These are phyloP conservation scores for Melanotaenia nigrans DNA, from an alignment of 2,797 vertebrate species.

Conservation along the genomic window DNA sequence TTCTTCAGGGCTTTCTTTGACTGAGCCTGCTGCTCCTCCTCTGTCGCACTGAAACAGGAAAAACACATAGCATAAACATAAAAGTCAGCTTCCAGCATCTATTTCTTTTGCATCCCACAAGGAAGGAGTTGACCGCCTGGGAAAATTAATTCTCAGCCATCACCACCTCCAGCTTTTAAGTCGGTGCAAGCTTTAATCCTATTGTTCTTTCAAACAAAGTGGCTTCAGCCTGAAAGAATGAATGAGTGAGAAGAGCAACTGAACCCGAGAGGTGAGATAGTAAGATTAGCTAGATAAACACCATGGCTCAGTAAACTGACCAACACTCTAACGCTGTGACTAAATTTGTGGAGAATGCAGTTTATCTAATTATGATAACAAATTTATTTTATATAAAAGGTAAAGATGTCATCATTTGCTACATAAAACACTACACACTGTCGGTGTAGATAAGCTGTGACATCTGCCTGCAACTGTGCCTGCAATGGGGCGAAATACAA, in stretches of 20 bases:
- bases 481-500: constrained; percentile 10
- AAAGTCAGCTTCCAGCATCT: constrained; percentile 77
- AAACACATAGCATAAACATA: constrained; percentile 71
- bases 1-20: constrained; percentile 88
- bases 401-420: constrained; percentile 35
- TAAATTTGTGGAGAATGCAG: constrained; percentile 21
- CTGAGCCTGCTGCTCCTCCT: constrained; percentile 85
- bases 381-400: constrained; percentile 25
- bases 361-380: constrained; percentile 53
- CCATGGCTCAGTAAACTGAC: neutral
- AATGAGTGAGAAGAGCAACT: constrained; percentile 18
- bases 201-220: constrained; percentile 70
- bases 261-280: constrained; percentile 44
- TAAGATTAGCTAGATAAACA: constrained; percentile 49
- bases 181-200: constrained; percentile 58
- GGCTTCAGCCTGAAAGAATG: constrained; percentile 41
- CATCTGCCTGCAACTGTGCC: constrained; percentile 9
- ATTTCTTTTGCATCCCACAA: constrained; percentile 83
- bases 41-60: constrained; percentile 83
- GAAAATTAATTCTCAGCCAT: constrained; percentile 80
- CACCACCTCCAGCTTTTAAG: constrained; percentile 61
- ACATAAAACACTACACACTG: constrained; percentile 13
- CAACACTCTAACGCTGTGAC: constrained; percentile 24
- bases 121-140: constrained; percentile 91
- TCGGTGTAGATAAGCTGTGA: constrained; percentile 20